Evolutionary conservation across 2,113 vertebrate genomes (phyloP).

Genomic region (Phocoena phocoena): DNA sequence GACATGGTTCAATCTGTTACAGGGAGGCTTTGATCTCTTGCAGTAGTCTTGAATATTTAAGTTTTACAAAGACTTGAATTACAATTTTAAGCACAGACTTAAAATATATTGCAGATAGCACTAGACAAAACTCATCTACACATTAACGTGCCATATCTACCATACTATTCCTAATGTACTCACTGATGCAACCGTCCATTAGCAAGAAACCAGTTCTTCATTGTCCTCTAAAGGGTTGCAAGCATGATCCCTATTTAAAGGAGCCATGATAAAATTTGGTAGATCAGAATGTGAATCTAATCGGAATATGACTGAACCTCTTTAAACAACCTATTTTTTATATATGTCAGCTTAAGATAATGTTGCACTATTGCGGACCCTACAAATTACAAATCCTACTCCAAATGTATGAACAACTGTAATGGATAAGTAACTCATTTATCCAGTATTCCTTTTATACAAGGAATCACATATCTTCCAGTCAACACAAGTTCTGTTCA

Average conservation of each 20-base stretch:
- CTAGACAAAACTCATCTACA: neutral
- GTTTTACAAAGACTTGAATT: neutral
- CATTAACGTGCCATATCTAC: neutral
- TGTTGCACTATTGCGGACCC: neutral
- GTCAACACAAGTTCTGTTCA: neutral
- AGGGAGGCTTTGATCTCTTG: neutral
- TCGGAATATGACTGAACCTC: neutral
- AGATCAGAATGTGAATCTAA: neutral
- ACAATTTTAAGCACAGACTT: neutral
- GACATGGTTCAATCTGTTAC: neutral
- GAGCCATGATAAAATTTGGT: neutral
- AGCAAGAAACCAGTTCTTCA: neutral
- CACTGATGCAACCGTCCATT: neutral
- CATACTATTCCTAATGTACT: neutral
- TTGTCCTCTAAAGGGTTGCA: neutral
- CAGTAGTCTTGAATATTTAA: neutral
- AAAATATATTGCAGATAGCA: neutral
- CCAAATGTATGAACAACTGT: neutral
- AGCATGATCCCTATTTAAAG: neutral
- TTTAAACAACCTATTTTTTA: constrained; percentile 10
- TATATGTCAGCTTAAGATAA: neutral
- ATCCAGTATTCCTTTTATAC: neutral
- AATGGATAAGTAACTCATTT: neutral
- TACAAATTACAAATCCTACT: neutral
- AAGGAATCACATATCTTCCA: neutral